phyloP scores from a whole-genome alignment of 2,888 invertebrate genomes.

The Cheiracanthium punctorium region DNA sequence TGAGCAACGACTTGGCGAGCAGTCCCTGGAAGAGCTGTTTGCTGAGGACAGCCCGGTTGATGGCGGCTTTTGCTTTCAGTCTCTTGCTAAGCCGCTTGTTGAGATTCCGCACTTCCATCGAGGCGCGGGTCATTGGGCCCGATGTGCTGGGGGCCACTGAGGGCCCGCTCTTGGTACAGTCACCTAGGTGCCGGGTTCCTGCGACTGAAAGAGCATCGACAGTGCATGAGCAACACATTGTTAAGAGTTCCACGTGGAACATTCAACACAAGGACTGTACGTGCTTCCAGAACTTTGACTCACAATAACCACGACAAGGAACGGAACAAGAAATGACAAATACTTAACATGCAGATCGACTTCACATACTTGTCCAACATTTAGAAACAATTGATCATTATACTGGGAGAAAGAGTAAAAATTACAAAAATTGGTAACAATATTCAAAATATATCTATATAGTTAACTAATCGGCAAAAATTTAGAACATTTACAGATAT shows the following conservation, averaged over 20 bases:
- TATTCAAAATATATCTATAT: no score
- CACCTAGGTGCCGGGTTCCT: slow-evolving; percentile 57
- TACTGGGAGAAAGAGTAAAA: no score
- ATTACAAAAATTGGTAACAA: no score
- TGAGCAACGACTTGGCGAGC: slow-evolving; percentile 63
- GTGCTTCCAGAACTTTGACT: slow-evolving; percentile 34
- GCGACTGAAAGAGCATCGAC: slow-evolving; percentile 47
- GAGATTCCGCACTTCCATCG: slow-evolving; percentile 69
- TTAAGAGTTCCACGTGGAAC: neutral
- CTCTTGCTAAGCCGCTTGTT: slow-evolving; percentile 69
- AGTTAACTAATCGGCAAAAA: no score
- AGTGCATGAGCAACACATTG: neutral
- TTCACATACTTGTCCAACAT: no score
- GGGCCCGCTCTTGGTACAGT: slow-evolving; percentile 56
- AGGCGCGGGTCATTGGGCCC: slow-evolving; percentile 66
- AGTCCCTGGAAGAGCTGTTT: slow-evolving; percentile 66
- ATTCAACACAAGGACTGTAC: neutral
- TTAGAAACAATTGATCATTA: no score
- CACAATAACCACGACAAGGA: neutral
- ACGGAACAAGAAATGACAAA: neutral
- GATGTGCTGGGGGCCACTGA: slow-evolving; percentile 46
- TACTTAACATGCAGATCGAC: no score
- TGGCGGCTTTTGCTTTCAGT: slow-evolving; percentile 68
- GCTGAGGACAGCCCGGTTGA: slow-evolving; percentile 57
- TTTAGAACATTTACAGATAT: no score